Base-by-base conservation (phyloP, 2,113 vertebrate genomes). In the Tetrao urogallus region DNA sequence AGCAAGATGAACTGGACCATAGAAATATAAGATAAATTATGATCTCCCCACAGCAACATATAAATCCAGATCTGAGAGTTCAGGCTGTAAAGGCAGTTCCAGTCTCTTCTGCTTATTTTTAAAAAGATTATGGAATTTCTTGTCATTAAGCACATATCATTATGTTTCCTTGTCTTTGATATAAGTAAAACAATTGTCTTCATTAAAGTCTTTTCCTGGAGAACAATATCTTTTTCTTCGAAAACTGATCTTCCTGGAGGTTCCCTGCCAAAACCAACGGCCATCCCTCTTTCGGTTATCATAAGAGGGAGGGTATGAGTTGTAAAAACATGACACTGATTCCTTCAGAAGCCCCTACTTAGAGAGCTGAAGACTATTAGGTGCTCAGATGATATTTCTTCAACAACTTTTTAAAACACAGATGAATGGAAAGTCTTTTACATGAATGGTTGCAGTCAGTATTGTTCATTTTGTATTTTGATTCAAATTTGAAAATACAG, bases 321-420 rank as follows among this genome's bases (percentile, higher is more conserved):
- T 13, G 18, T 24, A 6, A 5, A 20, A 10, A 10, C 10, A 38
- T 57, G 20, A 15, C 27, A n/a, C 15, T 0, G 5, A 25, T 6
- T 66, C 10, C 3, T 42, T 64, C 27, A 38, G 9, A 13, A 74
- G 9, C 7, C 13, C 10, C n/a, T 71, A 0, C 34, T n/a, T 45
- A 34, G 43, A 38, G 8, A 19, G 14, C 8, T 76, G 63, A 75
- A 65, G 14, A 25, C 4, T 32, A 47, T 8, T 25, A 11, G 21
- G 7, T 1, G 1, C 4, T 60, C 7, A 78, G 32, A 72, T 6
- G 25, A 9, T 28, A n/a, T 8, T 82, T 65, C 16, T 56, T 70
- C 18, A 47, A 2, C 13, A 75, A 15, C 18, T 45, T 83, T 67
- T 65, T 4, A 50, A 69, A 69, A 36, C 9, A 48, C 4, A 57